Base-by-base conservation (phyloP, 2,888 invertebrate species). In the Drosophila barbarae region DNA sequence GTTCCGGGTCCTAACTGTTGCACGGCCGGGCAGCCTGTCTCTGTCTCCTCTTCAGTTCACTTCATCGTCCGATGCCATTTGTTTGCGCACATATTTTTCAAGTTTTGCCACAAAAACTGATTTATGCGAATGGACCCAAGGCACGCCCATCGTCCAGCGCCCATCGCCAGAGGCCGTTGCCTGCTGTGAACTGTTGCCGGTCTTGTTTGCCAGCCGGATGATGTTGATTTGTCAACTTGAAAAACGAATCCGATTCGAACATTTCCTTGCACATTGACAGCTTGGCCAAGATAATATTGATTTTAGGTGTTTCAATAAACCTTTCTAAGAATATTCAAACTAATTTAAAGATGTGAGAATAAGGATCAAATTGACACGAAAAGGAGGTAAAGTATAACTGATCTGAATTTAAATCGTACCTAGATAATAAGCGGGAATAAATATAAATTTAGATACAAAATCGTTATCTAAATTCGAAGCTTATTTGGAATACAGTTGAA, bases 141-240 rank as follows among this genome's bases (percentile, higher is more conserved):
- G 41, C 61, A 46, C 63, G 52, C 49, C 49, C 47, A 47, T 47
- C 34, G 30, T 10, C 21, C 41, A 39, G 6, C 21, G 13, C 13
- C 59, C 38, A 12, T 2, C 4, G 23, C 34, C 60, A 49, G 49
- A 42, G 7, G 21, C 52, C 36, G 35, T 26, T 50, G 28, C 38
- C n/a, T 41, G 38, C 46, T 46, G 26, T 56, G 66, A 50, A 60
- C 50, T 58, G 54, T 53, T 58, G 41, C 23, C 57, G 51, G 47
- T 51, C 47, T 28, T 83, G 84, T 77, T 77, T 84, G 76, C 69
- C 56, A 71, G 58, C 78, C 79, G 82, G 84, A 79, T 80, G 79
- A 82, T 84, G 81, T 78, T 86, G 81, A 85, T 85, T 76, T 86
- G 85, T 85, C 84, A 86, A 85, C 76, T 86, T 78, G 76, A 73